phyloP scores from a whole-genome alignment of 2,797 vertebrate species.

The Coluber constrictor region DNA sequence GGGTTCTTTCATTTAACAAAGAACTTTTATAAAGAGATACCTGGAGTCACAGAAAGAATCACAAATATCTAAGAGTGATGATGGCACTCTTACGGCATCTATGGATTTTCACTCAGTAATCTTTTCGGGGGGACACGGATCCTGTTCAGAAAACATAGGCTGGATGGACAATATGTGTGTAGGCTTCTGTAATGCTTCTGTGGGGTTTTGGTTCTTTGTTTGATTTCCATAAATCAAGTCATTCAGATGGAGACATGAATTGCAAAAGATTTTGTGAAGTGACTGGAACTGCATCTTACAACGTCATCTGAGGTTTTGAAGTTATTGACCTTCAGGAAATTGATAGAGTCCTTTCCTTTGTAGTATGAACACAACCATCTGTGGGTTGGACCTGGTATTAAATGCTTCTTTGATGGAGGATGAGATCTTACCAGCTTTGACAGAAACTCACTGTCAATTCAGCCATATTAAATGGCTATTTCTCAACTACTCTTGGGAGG shows the following conservation, averaged over 20 bases:
- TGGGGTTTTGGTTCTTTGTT: too few relatives aligned
- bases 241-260: neutral
- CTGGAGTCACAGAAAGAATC: neutral
- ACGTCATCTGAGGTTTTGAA: neutral
- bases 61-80: neutral
- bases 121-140: neutral
- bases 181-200: neutral
- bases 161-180: neutral
- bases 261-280: neutral
- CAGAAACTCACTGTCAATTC: neutral
- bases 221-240: neutral
- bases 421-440: neutral
- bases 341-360: neutral
- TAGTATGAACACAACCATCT: neutral
- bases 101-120: neutral
- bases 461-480: neutral
- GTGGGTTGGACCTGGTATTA: neutral
- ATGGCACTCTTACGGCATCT: neutral
- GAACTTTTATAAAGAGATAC: neutral
- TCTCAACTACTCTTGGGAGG: neutral
- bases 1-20: neutral
- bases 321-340: neutral
- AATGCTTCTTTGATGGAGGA: neutral
- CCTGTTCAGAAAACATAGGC: neutral
- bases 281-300: neutral